Evolutionary conservation across 2,113 vertebrate species (phyloP).

Genomic region (Oenanthe melanoleuca): DNA sequence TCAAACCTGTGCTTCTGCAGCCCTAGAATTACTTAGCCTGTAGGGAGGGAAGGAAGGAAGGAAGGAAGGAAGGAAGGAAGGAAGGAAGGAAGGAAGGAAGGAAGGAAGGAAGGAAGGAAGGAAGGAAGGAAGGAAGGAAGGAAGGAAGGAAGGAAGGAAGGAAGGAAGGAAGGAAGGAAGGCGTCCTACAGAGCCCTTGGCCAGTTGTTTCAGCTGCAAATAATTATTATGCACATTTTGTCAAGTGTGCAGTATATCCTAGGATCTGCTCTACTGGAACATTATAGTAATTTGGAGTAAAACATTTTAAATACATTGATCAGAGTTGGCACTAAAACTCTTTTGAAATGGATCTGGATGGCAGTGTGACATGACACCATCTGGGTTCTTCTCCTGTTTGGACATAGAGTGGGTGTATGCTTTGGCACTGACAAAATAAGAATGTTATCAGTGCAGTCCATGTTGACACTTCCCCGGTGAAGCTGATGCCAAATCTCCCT

Average conservation of each 20-base stretch:
- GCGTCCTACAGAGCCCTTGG: not conserved
- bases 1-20: not conserved
- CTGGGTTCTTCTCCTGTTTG: conserved; percentile 44
- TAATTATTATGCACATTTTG: not conserved
- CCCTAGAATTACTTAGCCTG: not conserved
- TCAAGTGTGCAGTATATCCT: not conserved
- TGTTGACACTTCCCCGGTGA: not conserved
- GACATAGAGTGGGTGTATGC: conserved; percentile 17
- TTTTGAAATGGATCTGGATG: conserved; percentile 21
- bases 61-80: not conserved
- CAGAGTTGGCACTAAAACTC: conserved; percentile 2
- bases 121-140: not conserved
- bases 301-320: conserved; percentile 36
- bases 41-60: not conserved
- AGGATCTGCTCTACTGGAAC: not conserved
- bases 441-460: not conserved
- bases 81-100: not conserved
- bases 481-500: not conserved
- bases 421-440: conserved; percentile 28
- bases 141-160: not conserved
- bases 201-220: not conserved
- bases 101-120: not conserved
- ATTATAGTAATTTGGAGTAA: not conserved
- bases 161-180: no score
- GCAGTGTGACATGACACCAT: conserved; percentile 12